Base-by-base conservation (phyloP, 1,140 invertebrate genomes). In the Cyphomyrmex costatus region DNA sequence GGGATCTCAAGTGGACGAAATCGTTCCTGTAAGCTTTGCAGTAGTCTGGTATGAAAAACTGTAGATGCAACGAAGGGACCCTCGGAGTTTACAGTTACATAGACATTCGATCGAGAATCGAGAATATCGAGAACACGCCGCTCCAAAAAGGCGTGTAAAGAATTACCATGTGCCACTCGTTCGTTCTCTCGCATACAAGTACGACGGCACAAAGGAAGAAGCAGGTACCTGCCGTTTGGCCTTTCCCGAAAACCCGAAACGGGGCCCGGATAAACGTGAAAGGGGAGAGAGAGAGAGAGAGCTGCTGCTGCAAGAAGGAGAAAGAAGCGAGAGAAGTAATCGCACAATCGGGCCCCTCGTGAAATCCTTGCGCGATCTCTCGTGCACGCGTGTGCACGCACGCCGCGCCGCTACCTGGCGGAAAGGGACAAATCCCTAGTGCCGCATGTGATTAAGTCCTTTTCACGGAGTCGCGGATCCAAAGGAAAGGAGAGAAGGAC, bases 361-460 rank as follows among this genome's bases (percentile, higher is more conserved):
- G 33, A 85, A 77, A 65, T 63, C 58, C 73, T 36, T 30, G 79
- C 56, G 19, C 33, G 68, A 24, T 65, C 24, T 4, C 19, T 19
- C 76, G 21, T 70, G 19, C 14, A 56, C 30, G 36, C n/a, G 16
- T n/a, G n/a, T n/a, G 10, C 27, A 5, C 24, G 27, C 33, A 46
- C 58, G 42, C 51, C 51, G 53, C 84, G 63, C 24, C 14, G 33
- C 85, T 90, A 90, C 89, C 88, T 90, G 89, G 76, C 61, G 65
- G 58, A 27, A 82, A 86, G 77, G 86, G 86, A 90, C 78, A 90
- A 90, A 90, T 90, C 86, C 77, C 63, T 66, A 61, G 73, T 88
- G 76, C 82, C 82, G 71, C 82, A 61, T 86, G 86, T 90, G 89
- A 90, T 90, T 90, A 90, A 90, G 89, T 90, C 83, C 89, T 83